These are phyloP conservation scores for Austrolebias charrua DNA, from an alignment of 2,797 vertebrate species.

Conservation along the genomic window DNA sequence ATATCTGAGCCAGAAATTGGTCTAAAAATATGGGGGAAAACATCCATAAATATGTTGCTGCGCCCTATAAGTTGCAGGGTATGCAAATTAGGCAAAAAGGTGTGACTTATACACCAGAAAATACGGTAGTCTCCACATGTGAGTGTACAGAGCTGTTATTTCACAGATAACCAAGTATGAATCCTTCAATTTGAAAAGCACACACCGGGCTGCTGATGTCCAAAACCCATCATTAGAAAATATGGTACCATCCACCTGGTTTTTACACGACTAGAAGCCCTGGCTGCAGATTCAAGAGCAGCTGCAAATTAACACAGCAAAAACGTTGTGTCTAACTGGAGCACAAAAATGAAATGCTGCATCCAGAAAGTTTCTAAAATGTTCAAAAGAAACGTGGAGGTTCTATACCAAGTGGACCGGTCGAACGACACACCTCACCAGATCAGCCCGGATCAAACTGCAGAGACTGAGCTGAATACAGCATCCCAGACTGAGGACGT, in stretches of 20 bases:
- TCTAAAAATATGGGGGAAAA: too few relatives aligned
- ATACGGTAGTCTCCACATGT: not conserved
- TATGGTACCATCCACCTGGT: constrained; percentile 3
- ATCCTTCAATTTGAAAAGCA: constrained; percentile 14
- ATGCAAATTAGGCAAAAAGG: too few relatives aligned
- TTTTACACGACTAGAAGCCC: not conserved
- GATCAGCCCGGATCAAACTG: constrained; percentile 6
- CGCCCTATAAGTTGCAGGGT: too few relatives aligned
- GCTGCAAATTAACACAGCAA: not conserved
- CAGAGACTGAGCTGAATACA: too few relatives aligned
- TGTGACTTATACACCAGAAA: too few relatives aligned
- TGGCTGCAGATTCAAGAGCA: not conserved
- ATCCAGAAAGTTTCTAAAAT: constrained; percentile 5
- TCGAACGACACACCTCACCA: not conserved
- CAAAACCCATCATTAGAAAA: constrained; percentile 14
- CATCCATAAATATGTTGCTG: too few relatives aligned
- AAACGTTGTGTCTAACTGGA: not conserved
- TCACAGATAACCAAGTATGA: constrained; percentile 6
- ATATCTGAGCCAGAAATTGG: too few relatives aligned
- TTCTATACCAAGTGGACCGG: constrained; percentile 4
- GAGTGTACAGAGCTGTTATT: constrained; percentile 10
- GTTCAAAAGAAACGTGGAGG: not conserved
- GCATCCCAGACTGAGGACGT: too few relatives aligned
- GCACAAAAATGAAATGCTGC: not conserved
- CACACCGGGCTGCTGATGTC: constrained; percentile 11